A percentile compares a stretch with the other conserved stretches of the same genome.
phyloP scores from a whole-genome alignment of 2,888 invertebrate species.

The Sialis lutaria region DNA sequence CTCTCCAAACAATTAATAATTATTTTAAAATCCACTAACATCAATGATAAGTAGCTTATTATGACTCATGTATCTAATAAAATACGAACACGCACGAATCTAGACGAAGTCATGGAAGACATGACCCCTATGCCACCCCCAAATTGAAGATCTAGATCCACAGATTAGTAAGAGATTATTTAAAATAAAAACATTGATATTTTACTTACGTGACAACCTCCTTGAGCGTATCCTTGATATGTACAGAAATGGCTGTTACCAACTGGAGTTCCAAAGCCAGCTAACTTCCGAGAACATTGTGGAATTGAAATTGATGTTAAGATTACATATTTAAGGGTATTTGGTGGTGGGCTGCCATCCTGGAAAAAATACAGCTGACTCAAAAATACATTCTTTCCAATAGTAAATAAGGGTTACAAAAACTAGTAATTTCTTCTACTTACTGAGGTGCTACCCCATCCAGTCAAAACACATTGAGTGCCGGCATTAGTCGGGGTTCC shows the following conservation, averaged over 20 bases:
- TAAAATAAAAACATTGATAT: too few relatives aligned
- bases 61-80: too few relatives aligned
- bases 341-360: constrained; percentile 17
- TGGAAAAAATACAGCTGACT: neutral
- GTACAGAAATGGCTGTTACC: constrained; percentile 23
- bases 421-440: neutral
- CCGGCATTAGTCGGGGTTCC: neutral
- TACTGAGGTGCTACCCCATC: constrained; percentile 9
- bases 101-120: too few relatives aligned
- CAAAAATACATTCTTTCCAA: too few relatives aligned
- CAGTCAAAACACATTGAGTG: neutral
- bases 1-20: too few relatives aligned
- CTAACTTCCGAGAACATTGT: constrained; percentile 19
- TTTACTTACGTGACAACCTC: constrained; percentile 20
- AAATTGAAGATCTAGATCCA: too few relatives aligned
- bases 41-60: too few relatives aligned
- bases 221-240: constrained; percentile 21
- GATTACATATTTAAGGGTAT: constrained; percentile 19
- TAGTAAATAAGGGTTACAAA: too few relatives aligned
- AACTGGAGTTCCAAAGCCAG: constrained; percentile 17
- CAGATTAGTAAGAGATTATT: too few relatives aligned
- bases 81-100: too few relatives aligned
- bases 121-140: too few relatives aligned
- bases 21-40: too few relatives aligned
- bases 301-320: constrained; percentile 16